Base-by-base conservation (phyloP, 2,888 invertebrate species). In the Cheiracanthium punctorium region DNA sequence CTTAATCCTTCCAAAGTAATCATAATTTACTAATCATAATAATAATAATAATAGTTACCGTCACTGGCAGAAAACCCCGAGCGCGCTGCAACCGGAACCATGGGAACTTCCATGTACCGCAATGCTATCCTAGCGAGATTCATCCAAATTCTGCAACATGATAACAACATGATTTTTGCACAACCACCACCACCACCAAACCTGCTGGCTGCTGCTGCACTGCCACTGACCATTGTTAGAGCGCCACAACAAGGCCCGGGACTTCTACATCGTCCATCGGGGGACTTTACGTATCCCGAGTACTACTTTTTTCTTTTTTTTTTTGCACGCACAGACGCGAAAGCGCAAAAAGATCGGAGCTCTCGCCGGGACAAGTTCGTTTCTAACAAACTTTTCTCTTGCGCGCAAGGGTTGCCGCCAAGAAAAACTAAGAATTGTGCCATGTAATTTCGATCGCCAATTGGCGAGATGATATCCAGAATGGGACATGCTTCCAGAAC, bases 41-140 rank as follows among this genome's bases (percentile, higher is more conserved):
- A 7, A 7, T 4, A 10, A 37, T 37, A 10, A 37, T 37, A 37
- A 37, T 37, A n/a, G n/a, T 67, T 24, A 67, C 67, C 67, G 30
- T 67, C 32, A 24, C 30, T 67, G 17, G 32, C n/a, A n/a, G 67
- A 12, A 67, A 67, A 17, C 14, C 64, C 29, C 12, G 64, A 64
- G 29, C 67, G 12, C 12, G 67, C 67, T 32, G 67, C 30, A 67
- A 67, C 67, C 12, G 67, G 67, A 29, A 67, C 67, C 67, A 67
- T 67, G 2, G 67, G 14, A 67, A 30, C 67, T 12, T 67, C 67
- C 67, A 67, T 67, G 67, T 67, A 67, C 67, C 67, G 67, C 67
- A 67, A n/a, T 67, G 32, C 32, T 67, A 67, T 29, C 32, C 30
- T 48, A 48, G 48, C 67, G 8, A 67, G 10, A n/a, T 10, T 67